phyloP scores from a whole-genome alignment of 2,888 invertebrate genomes.

The Clanis bilineata region DNA sequence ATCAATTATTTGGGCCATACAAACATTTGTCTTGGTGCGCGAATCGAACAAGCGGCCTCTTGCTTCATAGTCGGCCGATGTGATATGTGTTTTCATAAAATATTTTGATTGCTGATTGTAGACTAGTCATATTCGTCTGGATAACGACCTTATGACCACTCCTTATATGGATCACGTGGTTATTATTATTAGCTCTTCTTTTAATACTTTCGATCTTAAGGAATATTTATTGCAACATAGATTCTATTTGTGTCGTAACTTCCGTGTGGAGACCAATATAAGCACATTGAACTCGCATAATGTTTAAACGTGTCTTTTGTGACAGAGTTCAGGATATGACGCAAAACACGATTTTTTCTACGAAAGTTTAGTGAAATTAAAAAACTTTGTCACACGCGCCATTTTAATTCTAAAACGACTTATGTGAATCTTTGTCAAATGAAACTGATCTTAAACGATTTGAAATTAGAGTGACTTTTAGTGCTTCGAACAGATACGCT shows the following conservation, averaged over 20 bases:
- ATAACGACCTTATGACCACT: too few relatives aligned
- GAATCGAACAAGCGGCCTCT: too few relatives aligned
- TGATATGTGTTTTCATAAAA: too few relatives aligned
- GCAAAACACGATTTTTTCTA: background rate
- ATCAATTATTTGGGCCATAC: too few relatives aligned
- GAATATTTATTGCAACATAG: background rate
- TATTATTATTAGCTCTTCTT: too few relatives aligned
- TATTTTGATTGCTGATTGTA: too few relatives aligned
- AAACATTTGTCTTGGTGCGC: too few relatives aligned
- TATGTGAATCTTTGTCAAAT: slow-evolving; percentile 13
- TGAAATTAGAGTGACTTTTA: slow-evolving; percentile 34
- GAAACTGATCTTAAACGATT: slow-evolving; percentile 28
- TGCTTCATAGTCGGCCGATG: too few relatives aligned
- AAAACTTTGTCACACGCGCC: background rate
- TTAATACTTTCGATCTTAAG: background rate
- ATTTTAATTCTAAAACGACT: background rate
- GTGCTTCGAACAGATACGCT: slow-evolving; percentile 29
- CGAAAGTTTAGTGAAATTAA: background rate
- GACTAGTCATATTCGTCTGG: too few relatives aligned
- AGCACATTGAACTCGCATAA: background rate
- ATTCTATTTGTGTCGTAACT: background rate
- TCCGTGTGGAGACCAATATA: background rate
- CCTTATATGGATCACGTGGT: too few relatives aligned
- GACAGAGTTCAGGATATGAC: slow-evolving; percentile 2
- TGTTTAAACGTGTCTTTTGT: background rate